Base-by-base conservation (phyloP, 2,888 invertebrate species). In the Eupithecia insigniata region DNA sequence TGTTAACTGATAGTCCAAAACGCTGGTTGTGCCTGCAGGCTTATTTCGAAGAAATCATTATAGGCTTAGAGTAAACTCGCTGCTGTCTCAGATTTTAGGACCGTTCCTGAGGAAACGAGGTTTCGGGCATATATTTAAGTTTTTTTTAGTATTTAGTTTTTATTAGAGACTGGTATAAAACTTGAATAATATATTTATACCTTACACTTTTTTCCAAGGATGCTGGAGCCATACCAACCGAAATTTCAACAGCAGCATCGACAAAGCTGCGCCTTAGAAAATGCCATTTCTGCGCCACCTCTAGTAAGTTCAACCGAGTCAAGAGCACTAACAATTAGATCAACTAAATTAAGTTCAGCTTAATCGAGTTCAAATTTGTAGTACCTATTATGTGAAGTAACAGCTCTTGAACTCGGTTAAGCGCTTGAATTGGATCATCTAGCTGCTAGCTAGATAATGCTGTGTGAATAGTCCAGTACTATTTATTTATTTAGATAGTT, bases 181-280 rank as follows among this genome's bases (percentile, higher is more conserved):
- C 26, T 55, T 55, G 4, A 14, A 55, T 14, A 14, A 55, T 22
- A 6, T 55, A 55, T 22, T 8, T 55, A 26, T 61, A 51, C 10
- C 22, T 2, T 51, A 2, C 1, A 3, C 10, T 2, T 22, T 22
- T 8, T 30, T 32, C 61, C 5, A 85, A 96, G 98, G 78, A 98
- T 98, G 97, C 90, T 98, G 90, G 98, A 98, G 87, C 98, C 98
- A 0, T 98, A 98, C 89, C 98, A 98, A 85, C 98, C 98, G 2
- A 98, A 98, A 90, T 98, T 98, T 86, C 97, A 97, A 84, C 97
- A 97, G 82, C 96, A 97, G 81, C 97, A 97, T 90, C 95, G 98
- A 80, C 96, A 96, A 81, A 97, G 97, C 83, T 97, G 97, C 86
- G 96, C 95, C 0, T 92, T 97, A 77, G 96, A 96, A 77, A 92